These are phyloP conservation scores for Xestia sexstrigata DNA, from an alignment of 2,888 invertebrate genomes.

Conservation along the genomic window DNA sequence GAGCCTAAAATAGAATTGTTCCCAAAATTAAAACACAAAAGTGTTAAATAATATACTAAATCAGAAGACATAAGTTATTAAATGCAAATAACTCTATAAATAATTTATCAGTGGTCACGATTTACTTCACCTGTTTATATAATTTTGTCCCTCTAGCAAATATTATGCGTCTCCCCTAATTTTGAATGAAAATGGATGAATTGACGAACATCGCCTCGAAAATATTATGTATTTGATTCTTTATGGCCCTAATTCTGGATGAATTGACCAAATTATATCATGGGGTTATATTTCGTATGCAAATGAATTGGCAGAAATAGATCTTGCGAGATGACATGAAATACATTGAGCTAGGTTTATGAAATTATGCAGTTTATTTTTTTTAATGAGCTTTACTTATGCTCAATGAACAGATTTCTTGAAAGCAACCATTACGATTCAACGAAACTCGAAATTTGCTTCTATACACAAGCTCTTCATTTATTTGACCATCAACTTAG, in stretches of 20 bases:
- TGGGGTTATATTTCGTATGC: conserved; percentile 9
- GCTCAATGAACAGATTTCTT: background rate
- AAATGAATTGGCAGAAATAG: background rate
- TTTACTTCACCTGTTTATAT: conserved; percentile 40
- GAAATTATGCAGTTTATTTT: background rate
- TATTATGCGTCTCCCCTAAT: conserved; percentile 46
- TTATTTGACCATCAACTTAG: background rate
- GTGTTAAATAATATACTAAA: conserved; percentile 15
- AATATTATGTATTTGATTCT: conserved; percentile 7
- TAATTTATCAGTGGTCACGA: conserved; percentile 42
- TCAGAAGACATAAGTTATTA: conserved; percentile 21
- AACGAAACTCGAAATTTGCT: background rate
- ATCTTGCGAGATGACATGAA: background rate
- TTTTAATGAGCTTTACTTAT: background rate
- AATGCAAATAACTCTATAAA: conserved; percentile 49
- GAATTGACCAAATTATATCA: conserved; percentile 19
- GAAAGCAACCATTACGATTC: background rate
- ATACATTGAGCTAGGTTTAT: background rate
- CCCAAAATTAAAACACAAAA: conserved; percentile 6
- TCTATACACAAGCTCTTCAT: background rate
- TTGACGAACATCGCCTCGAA: conserved; percentile 3
- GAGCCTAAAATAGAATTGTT: background rate
- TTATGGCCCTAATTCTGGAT: conserved; percentile 23
- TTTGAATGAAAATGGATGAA: conserved; percentile 41
- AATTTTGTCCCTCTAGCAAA: conserved; percentile 56